phyloP scores from a whole-genome alignment of 2,888 invertebrate species.

The Leptinotarsa haldemani region DNA sequence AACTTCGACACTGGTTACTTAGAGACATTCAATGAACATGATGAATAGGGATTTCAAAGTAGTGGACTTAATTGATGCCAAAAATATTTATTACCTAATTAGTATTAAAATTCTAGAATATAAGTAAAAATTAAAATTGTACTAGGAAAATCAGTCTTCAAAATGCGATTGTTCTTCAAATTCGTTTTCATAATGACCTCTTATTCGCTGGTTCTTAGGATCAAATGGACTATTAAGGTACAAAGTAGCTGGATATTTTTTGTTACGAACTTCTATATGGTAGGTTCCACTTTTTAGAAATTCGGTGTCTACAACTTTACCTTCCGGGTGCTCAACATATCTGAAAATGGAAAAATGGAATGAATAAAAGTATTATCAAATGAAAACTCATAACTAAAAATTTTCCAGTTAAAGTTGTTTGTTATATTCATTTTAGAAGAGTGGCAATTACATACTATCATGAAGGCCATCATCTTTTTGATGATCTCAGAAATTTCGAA shows the following conservation, averaged over 20 bases:
- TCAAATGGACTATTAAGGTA: constrained; percentile 86
- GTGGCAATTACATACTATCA: no score
- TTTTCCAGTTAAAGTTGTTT: no score
- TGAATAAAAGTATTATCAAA: no score
- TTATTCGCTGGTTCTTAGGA: constrained; percentile 78
- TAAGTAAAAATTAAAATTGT: constrained; percentile 22
- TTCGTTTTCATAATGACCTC: constrained; percentile 74
- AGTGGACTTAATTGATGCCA: not conserved
- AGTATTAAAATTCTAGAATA: no score
- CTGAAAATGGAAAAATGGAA: constrained; percentile 53
- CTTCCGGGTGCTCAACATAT: constrained; percentile 71
- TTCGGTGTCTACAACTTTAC: constrained; percentile 73
- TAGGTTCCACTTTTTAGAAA: constrained; percentile 79
- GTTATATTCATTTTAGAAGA: no score
- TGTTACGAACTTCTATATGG: constrained; percentile 84
- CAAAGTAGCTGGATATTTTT: constrained; percentile 76
- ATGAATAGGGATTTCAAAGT: no score
- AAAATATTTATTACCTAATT: not conserved
- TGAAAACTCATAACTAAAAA: no score
- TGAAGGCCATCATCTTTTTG: no score
- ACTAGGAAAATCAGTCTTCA: constrained; percentile 60
- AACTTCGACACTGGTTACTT: no score
- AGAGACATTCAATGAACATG: no score
- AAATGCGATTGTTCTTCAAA: constrained; percentile 64
- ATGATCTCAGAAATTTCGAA: no score